A percentile compares a stretch with the other conserved stretches of the same genome.
Conservation (phyloP, 2,797 vertebrate species). For the Cephalopachus bancanus region DNA sequence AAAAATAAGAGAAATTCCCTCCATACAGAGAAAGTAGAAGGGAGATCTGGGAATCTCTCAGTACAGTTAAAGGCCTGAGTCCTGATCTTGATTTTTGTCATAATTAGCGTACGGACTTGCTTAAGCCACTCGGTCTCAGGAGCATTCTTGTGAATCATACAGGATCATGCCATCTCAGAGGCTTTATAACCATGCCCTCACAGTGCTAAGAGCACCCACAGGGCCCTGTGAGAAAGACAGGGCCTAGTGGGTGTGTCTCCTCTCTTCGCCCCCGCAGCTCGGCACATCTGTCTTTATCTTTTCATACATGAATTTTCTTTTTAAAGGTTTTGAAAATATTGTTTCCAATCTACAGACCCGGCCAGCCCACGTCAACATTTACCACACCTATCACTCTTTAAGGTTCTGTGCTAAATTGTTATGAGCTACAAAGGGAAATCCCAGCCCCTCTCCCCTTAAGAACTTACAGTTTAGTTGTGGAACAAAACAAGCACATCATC, state of each 20-base stretch:
- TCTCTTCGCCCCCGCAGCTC: not conserved
- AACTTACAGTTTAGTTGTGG: not conserved
- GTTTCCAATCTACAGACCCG: not conserved
- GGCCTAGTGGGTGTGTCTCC: not conserved
- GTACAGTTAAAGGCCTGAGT: not conserved
- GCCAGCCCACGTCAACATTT: not conserved
- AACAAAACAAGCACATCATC: not conserved
- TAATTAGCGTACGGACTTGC: not conserved
- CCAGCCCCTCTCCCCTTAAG: not conserved
- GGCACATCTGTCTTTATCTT: not conserved
- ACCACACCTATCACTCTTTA: not conserved
- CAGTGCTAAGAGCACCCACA: not conserved
- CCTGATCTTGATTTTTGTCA: not conserved
- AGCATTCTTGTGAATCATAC: not conserved
- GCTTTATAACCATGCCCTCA: not conserved
- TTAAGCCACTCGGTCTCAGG: not conserved
- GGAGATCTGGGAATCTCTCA: not conserved
- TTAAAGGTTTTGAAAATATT: not conserved
- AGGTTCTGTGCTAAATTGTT: not conserved
- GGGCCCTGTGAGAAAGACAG: not conserved
- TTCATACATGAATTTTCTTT: not conserved
- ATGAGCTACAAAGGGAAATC: not conserved
- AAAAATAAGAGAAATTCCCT: conserved; percentile 11
- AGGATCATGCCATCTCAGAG: not conserved
- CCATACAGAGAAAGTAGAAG: not conserved